Percentiles rank a stretch among this genome's conserved stretches.
Evolutionary conservation across 2,113 vertebrate species (phyloP).

Genomic region (Eulemur rufifrons): DNA sequence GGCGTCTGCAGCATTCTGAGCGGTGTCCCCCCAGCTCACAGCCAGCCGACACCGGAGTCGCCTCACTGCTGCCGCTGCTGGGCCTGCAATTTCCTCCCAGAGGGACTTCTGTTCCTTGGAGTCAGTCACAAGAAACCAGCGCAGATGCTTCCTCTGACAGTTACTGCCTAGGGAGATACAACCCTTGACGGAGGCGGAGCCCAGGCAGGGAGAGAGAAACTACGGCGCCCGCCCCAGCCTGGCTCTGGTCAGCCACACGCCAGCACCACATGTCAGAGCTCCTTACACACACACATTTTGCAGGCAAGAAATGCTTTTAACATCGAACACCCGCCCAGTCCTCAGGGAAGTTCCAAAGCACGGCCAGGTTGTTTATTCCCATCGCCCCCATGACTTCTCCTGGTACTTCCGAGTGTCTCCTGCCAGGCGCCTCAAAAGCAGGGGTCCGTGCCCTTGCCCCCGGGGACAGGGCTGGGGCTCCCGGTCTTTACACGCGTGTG

Average conservation of each 20-base stretch:
- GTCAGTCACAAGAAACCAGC: constrained; percentile 73
- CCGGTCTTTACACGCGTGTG: accelerated
- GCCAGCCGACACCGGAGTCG: neutral
- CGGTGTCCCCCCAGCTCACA: neutral
- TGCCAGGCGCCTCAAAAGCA: neutral
- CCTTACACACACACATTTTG: neutral
- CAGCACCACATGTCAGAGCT: neutral
- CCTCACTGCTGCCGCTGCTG: neutral
- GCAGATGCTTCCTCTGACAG: constrained; percentile 74
- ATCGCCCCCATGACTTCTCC: neutral
- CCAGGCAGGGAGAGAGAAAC: neutral
- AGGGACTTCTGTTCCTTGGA: constrained; percentile 69
- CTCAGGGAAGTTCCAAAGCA: constrained; percentile 21
- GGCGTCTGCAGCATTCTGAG: neutral
- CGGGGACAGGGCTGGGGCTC: neutral
- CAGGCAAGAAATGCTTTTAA: constrained; percentile 27
- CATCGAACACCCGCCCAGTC: neutral
- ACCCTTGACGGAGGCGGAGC: constrained; percentile 25
- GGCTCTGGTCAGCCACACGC: neutral
- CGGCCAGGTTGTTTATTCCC: neutral
- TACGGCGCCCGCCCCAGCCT: neutral
- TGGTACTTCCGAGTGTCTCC: neutral
- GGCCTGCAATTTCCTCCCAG: neutral
- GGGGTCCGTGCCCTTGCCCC: neutral
- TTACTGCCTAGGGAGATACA: constrained; percentile 65